These are phyloP conservation scores for Chrysotoxum bicinctum DNA, from an alignment of 2,888 invertebrate species.

Conservation along the genomic window DNA sequence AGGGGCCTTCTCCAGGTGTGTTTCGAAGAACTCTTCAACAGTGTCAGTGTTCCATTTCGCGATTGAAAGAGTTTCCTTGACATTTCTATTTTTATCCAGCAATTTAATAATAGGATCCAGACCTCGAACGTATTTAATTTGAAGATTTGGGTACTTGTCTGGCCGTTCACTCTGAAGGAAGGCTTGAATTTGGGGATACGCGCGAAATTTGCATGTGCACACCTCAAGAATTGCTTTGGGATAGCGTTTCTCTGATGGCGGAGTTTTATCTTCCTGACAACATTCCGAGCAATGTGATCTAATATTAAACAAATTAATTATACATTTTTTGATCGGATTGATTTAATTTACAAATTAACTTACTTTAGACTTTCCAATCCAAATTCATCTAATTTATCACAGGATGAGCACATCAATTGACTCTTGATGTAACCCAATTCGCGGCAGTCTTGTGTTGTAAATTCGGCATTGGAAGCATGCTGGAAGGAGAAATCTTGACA, in stretches of 20 bases:
- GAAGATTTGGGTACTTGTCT: constrained; percentile 93
- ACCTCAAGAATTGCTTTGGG: constrained; percentile 96
- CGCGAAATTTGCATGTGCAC: constrained; percentile 98
- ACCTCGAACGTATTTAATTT: constrained; percentile 95
- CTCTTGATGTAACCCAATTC: constrained; percentile 92
- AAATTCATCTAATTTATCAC: constrained; percentile 90
- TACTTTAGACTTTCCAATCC: constrained; percentile 78
- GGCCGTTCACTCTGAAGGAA: constrained; percentile 97
- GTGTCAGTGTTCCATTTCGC: constrained; percentile 99
- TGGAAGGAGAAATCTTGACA: neutral
- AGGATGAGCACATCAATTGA: constrained; percentile 93
- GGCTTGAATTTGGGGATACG: constrained; percentile 98
- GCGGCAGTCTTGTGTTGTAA: constrained; percentile 91
- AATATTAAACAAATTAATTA: constrained; percentile 74
- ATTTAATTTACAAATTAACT: neutral
- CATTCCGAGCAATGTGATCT: constrained; percentile 87
- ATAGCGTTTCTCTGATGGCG: constrained; percentile 88
- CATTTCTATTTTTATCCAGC: constrained; percentile 91
- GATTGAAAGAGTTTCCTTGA: constrained; percentile 95
- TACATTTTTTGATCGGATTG: neutral
- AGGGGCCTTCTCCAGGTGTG: constrained; percentile 86
- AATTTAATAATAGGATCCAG: constrained; percentile 96
- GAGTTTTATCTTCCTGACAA: constrained; percentile 88
- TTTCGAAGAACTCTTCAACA: constrained; percentile 96
- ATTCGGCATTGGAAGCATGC: constrained; percentile 82